Evolutionary conservation across 2,797 vertebrate genomes (phyloP).

Genomic region (Trematomus bernacchii): DNA sequence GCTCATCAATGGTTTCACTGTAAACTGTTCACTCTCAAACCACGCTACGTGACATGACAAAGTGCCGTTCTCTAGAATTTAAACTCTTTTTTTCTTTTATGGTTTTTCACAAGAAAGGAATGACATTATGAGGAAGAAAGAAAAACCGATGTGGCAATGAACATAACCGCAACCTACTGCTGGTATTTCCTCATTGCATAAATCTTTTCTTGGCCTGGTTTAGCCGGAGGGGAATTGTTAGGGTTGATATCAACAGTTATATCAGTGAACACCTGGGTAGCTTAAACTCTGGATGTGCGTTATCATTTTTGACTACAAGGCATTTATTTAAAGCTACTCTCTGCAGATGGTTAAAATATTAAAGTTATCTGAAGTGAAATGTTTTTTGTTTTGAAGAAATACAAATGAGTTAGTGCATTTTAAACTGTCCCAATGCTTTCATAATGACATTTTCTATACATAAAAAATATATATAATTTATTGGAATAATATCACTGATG

Average conservation of each 20-base stretch:
- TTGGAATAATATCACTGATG: too few species aligned
- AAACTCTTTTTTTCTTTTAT: fast-evolving
- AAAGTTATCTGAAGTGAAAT: too few species aligned
- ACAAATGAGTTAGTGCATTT: too few species aligned
- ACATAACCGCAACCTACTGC: neutral
- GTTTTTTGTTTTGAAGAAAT: too few species aligned
- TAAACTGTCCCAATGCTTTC: too few species aligned
- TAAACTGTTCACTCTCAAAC: neutral
- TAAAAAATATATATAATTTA: too few species aligned
- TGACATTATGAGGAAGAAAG: neutral
- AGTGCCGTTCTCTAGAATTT: neutral
- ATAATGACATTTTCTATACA: too few species aligned
- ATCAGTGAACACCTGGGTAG: too few species aligned
- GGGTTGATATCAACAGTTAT: neutral
- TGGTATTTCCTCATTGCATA: neutral
- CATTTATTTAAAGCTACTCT: neutral
- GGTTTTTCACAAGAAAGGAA: neutral
- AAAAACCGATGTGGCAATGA: fast-evolving
- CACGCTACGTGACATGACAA: neutral
- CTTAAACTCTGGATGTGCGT: neutral
- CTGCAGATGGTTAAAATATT: neutral
- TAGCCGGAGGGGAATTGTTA: too few species aligned
- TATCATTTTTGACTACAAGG: neutral
- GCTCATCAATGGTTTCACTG: neutral
- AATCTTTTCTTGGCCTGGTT: neutral